Percentiles rank a stretch among this genome's conserved stretches.
These are phyloP conservation scores for Pluvianellus socialis DNA, from an alignment of 2,113 vertebrate species.

Conservation along the genomic window DNA sequence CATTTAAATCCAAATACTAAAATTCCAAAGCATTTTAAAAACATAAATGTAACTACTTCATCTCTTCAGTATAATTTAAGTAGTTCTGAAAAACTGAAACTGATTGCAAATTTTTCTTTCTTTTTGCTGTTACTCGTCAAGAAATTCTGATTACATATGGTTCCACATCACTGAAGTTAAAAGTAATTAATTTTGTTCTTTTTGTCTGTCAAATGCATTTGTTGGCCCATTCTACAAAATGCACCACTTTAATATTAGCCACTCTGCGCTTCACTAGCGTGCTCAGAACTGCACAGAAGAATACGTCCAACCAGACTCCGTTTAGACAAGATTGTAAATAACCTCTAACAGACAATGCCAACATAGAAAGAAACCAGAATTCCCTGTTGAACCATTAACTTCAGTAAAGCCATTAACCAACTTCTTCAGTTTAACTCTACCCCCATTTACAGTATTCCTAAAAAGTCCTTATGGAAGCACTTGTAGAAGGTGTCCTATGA, in stretches of 20 bases:
- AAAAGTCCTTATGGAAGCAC: background rate
- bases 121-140: background rate
- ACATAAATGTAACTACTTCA: background rate
- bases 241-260: background rate
- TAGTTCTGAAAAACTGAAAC: background rate
- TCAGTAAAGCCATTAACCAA: background rate
- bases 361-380: background rate
- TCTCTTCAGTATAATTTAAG: background rate
- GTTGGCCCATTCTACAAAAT: background rate
- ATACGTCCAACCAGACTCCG: background rate
- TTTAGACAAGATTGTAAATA: background rate
- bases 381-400: background rate
- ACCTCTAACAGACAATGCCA: background rate
- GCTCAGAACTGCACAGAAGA: background rate
- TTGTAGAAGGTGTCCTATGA: background rate
- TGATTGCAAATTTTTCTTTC: background rate
- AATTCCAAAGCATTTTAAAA: background rate
- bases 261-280: background rate
- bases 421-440: background rate
- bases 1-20: background rate
- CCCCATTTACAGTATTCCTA: background rate
- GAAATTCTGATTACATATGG: background rate
- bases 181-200: background rate
- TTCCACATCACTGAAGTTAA: background rate
- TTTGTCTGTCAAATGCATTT: background rate